Evolutionary conservation across 53 echinoderm and acorn worm species (phyloP), one percentile per base, ranked within the genome.

Genomic region (Hippasteria phrygiana): DNA sequence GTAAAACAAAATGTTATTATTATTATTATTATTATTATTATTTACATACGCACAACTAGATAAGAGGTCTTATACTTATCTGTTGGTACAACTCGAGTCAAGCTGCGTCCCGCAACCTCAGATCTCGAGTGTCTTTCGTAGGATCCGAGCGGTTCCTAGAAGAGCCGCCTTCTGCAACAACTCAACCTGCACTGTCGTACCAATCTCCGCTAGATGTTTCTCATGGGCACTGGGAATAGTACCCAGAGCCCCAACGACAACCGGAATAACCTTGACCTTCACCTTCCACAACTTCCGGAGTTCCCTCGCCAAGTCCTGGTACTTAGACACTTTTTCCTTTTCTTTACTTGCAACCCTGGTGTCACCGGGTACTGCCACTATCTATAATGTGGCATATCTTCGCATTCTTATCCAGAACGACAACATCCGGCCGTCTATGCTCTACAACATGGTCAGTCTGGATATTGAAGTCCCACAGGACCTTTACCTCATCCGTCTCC

Each of bases 231-330:
- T 59, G 18, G 20, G 59, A 59, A 59, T 59, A 18, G 59, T 59
- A n/a, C 59, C 46, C 46, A 45, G 46, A 7, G 46, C 46, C 11
- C 46, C 20, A 4, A 18, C 59, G 4, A 59, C 59, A 17, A 59
- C 69, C 3, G 69, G 69, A 6, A 67, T 20, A 32, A 67, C 69
- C 69, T 67, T 67, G 6, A 67, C 62, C 6, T 67, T 73, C 3
- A 73, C 43, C 16, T n/a, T 42, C 73, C 17, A 41, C 26, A 73
- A 17, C 73, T 73, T 42, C 2, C 41, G 67, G 7, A 67, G 67
- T 67, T 67, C 67, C 35, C 67, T 67, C 67, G 34, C 67, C 35
- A 67, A 67, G 16, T 67, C 67, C 67, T 67, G 67, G n/a, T 67
- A 31, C 35, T 67, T 67, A 4, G 4, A 18, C 4, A 56, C 59